phyloP scores from a whole-genome alignment of 2,888 invertebrate genomes.

The Metallyticus violacea region DNA sequence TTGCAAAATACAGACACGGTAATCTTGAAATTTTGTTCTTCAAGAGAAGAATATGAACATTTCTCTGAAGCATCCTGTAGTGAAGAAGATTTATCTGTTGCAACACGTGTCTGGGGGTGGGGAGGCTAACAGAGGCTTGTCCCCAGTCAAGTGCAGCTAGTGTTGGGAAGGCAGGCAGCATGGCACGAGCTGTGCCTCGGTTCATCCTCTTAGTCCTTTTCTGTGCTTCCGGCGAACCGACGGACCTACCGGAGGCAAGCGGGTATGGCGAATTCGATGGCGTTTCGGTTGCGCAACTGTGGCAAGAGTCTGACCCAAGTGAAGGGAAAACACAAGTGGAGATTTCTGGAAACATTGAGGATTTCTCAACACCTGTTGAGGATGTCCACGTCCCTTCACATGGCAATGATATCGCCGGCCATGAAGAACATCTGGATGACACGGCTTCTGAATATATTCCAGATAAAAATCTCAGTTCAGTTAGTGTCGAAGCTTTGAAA shows the following conservation, averaged over 20 bases:
- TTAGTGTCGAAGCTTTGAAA: neutral
- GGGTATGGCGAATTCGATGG: neutral
- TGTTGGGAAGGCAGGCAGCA: neutral
- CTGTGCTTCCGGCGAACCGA: neutral
- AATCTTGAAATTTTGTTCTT: too few species aligned
- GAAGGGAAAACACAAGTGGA: neutral
- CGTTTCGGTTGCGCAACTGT: neutral
- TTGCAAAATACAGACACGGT: too few species aligned
- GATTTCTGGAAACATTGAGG: neutral
- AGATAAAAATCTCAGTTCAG: neutral
- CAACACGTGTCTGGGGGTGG: neutral
- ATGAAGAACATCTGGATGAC: neutral
- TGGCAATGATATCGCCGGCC: neutral
- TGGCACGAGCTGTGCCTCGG: neutral
- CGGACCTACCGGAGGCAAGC: neutral
- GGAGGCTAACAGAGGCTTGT: neutral
- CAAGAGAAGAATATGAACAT: too few species aligned
- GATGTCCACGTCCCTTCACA: too few species aligned
- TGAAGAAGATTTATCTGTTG: neutral
- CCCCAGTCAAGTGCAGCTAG: neutral
- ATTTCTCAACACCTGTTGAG: neutral
- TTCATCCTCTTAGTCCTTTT: neutral
- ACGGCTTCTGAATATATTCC: too few species aligned
- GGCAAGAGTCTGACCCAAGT: neutral
- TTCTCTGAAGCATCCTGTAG: neutral